A percentile compares a stretch with the other conserved stretches of the same genome.
phyloP scores from a whole-genome alignment of 1,140 invertebrate species.

The Heliconius melpomene region DNA sequence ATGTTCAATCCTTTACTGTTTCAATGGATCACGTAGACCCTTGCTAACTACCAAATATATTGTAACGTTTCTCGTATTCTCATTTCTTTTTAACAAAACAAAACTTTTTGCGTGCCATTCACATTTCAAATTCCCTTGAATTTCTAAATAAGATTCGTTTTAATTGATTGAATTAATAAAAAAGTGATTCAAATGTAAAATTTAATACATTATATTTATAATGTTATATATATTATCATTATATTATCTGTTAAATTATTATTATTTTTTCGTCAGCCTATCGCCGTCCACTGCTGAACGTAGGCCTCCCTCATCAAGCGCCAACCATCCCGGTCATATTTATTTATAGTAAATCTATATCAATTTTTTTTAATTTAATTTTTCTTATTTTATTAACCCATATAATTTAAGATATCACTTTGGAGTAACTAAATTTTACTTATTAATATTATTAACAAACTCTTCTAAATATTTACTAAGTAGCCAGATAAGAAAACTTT shows the following conservation, averaged over 20 bases:
- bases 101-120: neutral
- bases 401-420: too few relatives aligned
- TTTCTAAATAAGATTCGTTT: neutral
- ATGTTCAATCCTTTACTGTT: neutral
- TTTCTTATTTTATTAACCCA: too few relatives aligned
- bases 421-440: too few relatives aligned
- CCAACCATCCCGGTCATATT: too few relatives aligned
- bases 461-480: neutral
- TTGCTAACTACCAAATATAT: neutral
- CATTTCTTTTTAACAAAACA: neutral
- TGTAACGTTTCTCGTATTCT: neutral
- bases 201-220: too few relatives aligned
- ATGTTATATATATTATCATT: too few relatives aligned
- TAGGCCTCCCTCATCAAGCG: too few relatives aligned
- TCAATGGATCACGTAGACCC: neutral
- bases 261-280: too few relatives aligned
- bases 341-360: too few relatives aligned
- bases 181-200: neutral
- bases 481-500: conserved; percentile 7
- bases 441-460: neutral
- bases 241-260: too few relatives aligned
- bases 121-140: neutral
- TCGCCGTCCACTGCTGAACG: too few relatives aligned
- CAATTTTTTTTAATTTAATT: too few relatives aligned
- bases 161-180: neutral